A percentile compares a stretch with the other conserved stretches of the same genome.
Evolutionary conservation across 2,888 invertebrate species (phyloP).

Genomic region (Eilema sororculum): DNA sequence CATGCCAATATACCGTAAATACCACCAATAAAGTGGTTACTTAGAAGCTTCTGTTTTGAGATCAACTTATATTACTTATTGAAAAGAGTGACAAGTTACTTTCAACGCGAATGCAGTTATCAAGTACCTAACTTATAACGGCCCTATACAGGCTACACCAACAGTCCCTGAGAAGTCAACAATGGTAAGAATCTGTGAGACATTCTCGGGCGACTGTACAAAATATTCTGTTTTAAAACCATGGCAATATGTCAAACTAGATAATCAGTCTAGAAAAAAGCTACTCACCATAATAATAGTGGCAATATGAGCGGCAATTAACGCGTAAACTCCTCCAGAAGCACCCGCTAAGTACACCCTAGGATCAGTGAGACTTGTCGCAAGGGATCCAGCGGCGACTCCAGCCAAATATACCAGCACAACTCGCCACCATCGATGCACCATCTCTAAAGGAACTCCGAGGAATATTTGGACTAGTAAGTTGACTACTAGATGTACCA

Average conservation of each 20-base stretch:
- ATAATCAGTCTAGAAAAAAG: neutral
- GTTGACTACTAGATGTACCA: slow-evolving; percentile 96
- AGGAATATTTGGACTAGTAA: slow-evolving; percentile 96
- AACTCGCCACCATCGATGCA: slow-evolving; percentile 98
- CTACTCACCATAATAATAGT: slow-evolving; percentile 93
- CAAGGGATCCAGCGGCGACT: slow-evolving; percentile 94
- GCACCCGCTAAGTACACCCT: slow-evolving; percentile 95
- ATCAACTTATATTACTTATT: neutral
- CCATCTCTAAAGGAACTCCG: slow-evolving; percentile 98
- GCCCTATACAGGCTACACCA: too few species aligned
- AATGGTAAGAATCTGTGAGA: neutral
- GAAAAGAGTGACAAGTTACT: neutral
- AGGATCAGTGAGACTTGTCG: slow-evolving; percentile 93
- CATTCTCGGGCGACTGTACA: neutral
- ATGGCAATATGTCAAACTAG: neutral
- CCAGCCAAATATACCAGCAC: slow-evolving; percentile 94
- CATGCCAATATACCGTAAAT: too few species aligned
- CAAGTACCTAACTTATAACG: too few species aligned
- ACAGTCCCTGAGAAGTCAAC: too few species aligned
- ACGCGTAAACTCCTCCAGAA: slow-evolving; percentile 97
- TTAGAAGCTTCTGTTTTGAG: neutral
- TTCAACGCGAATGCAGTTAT: neutral
- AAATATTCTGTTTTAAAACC: neutral
- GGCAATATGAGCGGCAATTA: slow-evolving; percentile 97
- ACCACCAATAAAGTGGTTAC: too few species aligned